These are phyloP conservation scores for Drosophila borealis DNA, from an alignment of 2,888 invertebrate genomes.

Conservation along the genomic window DNA sequence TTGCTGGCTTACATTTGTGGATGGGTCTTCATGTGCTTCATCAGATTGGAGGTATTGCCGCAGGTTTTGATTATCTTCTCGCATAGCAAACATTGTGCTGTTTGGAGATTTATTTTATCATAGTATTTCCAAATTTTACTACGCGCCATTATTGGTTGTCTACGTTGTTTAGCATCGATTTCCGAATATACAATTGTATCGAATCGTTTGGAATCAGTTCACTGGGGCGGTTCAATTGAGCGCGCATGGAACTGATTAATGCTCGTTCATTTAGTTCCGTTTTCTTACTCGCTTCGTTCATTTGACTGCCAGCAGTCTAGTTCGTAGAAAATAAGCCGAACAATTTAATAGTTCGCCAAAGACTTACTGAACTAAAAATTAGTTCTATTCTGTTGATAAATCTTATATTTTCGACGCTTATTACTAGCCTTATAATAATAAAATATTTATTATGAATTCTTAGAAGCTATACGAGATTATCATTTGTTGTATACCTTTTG, in stretches of 20 bases:
- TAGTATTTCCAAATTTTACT: constrained; percentile 67
- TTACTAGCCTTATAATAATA: too few species aligned
- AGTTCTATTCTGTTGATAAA: too few species aligned
- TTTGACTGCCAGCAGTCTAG: background rate
- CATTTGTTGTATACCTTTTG: too few species aligned
- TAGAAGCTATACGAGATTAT: too few species aligned
- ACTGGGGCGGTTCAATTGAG: constrained; percentile 2
- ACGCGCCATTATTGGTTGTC: constrained; percentile 59
- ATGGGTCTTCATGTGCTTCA: constrained; percentile 64
- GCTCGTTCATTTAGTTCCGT: constrained; percentile 3
- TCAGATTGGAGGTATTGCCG: constrained; percentile 62
- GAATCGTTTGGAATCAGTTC: constrained; percentile 18
- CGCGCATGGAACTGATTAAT: background rate
- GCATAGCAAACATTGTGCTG: constrained; percentile 58
- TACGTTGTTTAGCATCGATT: constrained; percentile 48
- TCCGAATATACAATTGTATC: constrained; percentile 28
- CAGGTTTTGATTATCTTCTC: constrained; percentile 63
- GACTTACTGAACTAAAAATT: background rate
- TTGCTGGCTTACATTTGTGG: constrained; percentile 55
- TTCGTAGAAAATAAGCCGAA: background rate
- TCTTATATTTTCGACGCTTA: too few species aligned
- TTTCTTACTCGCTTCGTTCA: background rate
- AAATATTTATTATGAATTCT: too few species aligned
- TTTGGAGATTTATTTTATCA: constrained; percentile 54
- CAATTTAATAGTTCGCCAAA: background rate